Evolutionary conservation across 2,888 invertebrate species (phyloP).

Genomic region (Bhutanitis thaidina): DNA sequence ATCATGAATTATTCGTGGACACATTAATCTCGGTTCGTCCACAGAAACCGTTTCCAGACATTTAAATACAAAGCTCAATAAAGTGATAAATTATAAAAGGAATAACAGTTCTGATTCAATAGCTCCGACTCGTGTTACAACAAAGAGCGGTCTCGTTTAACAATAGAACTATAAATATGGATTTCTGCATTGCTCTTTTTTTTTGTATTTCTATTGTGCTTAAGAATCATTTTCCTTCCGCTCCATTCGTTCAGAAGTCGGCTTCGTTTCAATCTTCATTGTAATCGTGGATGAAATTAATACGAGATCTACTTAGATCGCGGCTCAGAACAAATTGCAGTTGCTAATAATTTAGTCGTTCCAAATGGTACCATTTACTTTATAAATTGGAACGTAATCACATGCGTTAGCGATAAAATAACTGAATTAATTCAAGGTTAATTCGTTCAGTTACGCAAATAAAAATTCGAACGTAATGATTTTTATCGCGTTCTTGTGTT

Average conservation of each 20-base stretch:
- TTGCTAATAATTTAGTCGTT: too few species aligned
- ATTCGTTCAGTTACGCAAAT: slow-evolving; percentile 48
- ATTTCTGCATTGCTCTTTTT: slow-evolving; percentile 52
- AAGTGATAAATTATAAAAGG: slow-evolving; percentile 73
- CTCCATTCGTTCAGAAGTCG: slow-evolving; percentile 44
- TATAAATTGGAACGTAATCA: too few species aligned
- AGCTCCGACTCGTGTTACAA: slow-evolving; percentile 57
- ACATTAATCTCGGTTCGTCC: slow-evolving; percentile 59
- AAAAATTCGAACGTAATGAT: slow-evolving; percentile 40
- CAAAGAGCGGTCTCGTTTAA: slow-evolving; percentile 59
- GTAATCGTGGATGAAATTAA: slow-evolving; percentile 48
- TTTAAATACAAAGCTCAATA: slow-evolving; percentile 71
- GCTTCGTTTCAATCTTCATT: slow-evolving; percentile 46
- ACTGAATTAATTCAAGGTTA: slow-evolving; percentile 60
- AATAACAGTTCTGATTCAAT: slow-evolving; percentile 58
- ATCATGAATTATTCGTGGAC: slow-evolving; percentile 59
- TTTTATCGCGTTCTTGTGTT: slow-evolving; percentile 57
- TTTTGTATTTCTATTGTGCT: slow-evolving; percentile 47
- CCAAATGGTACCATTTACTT: too few species aligned
- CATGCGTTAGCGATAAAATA: slow-evolving; percentile 61
- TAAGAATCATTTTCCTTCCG: slow-evolving; percentile 39
- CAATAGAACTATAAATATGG: slow-evolving; percentile 72
- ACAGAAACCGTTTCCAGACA: slow-evolving; percentile 56
- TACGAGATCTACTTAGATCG: slow-evolving; percentile 29
- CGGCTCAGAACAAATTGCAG: too few species aligned